These are phyloP conservation scores for Sinonovacula constricta DNA, from an alignment of 1,140 invertebrate genomes.

Conservation along the genomic window DNA sequence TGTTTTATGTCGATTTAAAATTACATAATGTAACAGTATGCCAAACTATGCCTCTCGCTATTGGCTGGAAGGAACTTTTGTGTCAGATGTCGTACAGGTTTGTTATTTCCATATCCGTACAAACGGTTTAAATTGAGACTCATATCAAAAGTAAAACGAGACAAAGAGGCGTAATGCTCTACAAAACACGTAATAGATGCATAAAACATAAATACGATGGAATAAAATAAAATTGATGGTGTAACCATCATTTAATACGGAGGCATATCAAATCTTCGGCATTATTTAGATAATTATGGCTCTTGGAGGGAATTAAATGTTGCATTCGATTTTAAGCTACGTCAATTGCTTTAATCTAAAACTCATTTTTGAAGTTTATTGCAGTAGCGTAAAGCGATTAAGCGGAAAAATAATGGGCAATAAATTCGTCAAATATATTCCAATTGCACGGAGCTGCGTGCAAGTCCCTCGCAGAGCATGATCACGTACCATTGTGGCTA, in stretches of 20 bases:
- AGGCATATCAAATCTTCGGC: conserved; percentile 22
- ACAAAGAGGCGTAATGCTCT: background rate
- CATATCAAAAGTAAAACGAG: no score
- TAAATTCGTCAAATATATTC: conserved; percentile 49
- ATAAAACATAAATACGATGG: conserved; percentile 31
- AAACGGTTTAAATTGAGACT: no score
- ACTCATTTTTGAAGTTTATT: conserved; percentile 41
- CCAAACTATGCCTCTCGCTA: no score
- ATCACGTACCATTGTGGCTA: no score
- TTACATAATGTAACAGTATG: no score
- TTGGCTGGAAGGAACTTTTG: no score
- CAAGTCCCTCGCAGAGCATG: no score
- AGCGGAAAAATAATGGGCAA: conserved; percentile 45
- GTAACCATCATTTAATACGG: conserved; percentile 22
- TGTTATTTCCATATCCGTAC: no score
- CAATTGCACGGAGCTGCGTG: no score
- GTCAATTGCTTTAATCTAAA: conserved; percentile 29
- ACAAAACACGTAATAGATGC: background rate
- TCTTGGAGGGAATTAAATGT: conserved; percentile 49
- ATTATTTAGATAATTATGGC: conserved; percentile 48
- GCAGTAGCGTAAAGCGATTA: conserved; percentile 30
- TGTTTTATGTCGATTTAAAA: no score
- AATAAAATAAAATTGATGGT: conserved; percentile 48
- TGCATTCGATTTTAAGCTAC: conserved; percentile 49
- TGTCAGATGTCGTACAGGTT: no score